Evolutionary conservation across 1,140 invertebrate genomes (phyloP).

Genomic region (Caenorhabditis inopinata): DNA sequence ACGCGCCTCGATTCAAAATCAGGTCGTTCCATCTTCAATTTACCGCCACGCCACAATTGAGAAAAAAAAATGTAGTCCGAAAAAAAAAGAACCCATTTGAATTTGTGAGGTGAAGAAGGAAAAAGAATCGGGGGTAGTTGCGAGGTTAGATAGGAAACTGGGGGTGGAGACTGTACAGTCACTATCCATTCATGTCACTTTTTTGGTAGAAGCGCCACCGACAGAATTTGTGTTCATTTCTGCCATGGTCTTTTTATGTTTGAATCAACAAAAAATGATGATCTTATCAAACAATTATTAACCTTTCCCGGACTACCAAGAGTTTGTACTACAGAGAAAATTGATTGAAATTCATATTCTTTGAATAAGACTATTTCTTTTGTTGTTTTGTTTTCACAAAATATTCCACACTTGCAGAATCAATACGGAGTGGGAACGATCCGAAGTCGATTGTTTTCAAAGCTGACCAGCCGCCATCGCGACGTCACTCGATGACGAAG

Average conservation of each 20-base stretch:
- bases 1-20: conserved; percentile 22
- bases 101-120: not conserved
- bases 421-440: conserved; percentile 16
- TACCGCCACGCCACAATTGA: conserved; percentile 9
- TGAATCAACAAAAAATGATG: not conserved
- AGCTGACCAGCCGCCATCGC: conserved; percentile 18
- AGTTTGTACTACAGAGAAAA: too few species aligned
- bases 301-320: too few species aligned
- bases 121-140: not conserved
- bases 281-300: too few species aligned
- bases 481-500: conserved; percentile 29
- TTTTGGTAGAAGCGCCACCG: not conserved
- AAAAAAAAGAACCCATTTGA: conserved; percentile 4
- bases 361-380: too few species aligned
- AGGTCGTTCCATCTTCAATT: conserved; percentile 34
- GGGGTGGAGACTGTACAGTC: conserved; percentile 12
- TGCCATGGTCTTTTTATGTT: not conserved
- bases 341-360: too few species aligned
- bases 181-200: not conserved
- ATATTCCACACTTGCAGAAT: not conserved
- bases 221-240: not conserved
- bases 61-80: not conserved
- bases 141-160: not conserved
- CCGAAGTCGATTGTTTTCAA: conserved; percentile 26
- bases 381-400: too few species aligned